Evolutionary conservation across 2,888 invertebrate genomes (phyloP).

Genomic region (Eupithecia centaureata): DNA sequence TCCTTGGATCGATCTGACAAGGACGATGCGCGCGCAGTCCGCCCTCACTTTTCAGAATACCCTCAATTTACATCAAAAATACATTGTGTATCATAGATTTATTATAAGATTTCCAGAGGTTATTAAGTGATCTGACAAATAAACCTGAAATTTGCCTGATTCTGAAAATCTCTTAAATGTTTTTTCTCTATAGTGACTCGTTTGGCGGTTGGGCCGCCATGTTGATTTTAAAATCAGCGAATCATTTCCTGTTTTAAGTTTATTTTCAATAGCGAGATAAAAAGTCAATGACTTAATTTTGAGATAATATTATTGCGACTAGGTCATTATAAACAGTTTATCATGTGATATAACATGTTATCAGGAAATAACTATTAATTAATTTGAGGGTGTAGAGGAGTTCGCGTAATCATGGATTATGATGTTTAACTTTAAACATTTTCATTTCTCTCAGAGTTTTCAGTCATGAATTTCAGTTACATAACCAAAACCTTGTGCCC

Average conservation of each 20-base stretch:
- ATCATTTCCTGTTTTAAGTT: constrained; percentile 17
- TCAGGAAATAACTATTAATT: neutral
- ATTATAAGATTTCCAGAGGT: neutral
- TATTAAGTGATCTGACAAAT: neutral
- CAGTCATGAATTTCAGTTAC: constrained; percentile 33
- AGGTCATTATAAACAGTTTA: neutral
- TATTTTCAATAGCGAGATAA: constrained; percentile 31
- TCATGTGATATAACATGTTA: neutral
- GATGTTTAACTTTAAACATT: neutral
- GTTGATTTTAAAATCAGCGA: constrained; percentile 14
- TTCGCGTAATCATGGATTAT: neutral
- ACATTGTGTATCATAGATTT: neutral
- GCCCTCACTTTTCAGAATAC: constrained; percentile 46
- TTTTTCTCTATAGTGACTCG: neutral
- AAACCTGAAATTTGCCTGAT: neutral
- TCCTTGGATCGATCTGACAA: constrained; percentile 78
- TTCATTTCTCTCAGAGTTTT: constrained; percentile 17
- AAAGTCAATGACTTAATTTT: constrained; percentile 12
- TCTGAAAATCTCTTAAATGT: neutral
- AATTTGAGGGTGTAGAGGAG: neutral
- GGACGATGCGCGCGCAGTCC: constrained; percentile 74
- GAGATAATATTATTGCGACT: neutral
- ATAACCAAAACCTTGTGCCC: constrained; percentile 30
- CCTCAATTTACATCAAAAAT: constrained; percentile 35
- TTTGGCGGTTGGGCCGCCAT: constrained; percentile 10